Base-by-base conservation (phyloP, 2,113 vertebrate genomes). In the Lagopus leucura region DNA sequence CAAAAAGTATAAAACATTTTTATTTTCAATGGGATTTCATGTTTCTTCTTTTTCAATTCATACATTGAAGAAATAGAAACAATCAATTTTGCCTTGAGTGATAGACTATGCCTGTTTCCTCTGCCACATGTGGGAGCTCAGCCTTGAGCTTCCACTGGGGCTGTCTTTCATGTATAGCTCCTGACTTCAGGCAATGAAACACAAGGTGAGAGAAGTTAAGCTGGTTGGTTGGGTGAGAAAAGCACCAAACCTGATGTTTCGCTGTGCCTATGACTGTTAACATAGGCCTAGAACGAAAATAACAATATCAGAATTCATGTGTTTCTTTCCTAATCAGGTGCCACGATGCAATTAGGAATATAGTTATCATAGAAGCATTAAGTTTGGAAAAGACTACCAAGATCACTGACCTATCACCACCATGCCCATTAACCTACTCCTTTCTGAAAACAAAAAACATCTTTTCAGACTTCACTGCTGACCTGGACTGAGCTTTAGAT, bases 1-100 rank as follows among this genome's bases (percentile, higher is more conserved):
- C 47, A 82, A 27, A 20, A 11, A 85, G 21, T 34, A 24, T 32
- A 55, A 75, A 73, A 15, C 8, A 18, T 92, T 75, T 87, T 69
- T 32, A n/a, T 91, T 85, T 76, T 79, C 66, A 82, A 70, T 50
- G n/a, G 61, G 54, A 87, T 79, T 89, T 90, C 45, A 71, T 8
- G 43, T 69, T 81, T 69, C 43, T 76, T 88, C 7, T 70, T 87
- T 84, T 76, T 67, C 70, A 79, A 22, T 25, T 82, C 13, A 36
- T 20, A 61, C 1, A 4, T 47, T 11, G n/a, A 82, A 89, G 20
- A 72, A 67, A n/a, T 11, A 82, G 85, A 69, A 92, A 65, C 3
- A 52, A 84, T 30, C 1, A 13, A 11, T 25, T 78, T 72, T 57
- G 63, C 43, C 38, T 52, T 34, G 60, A 10, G 12, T 73, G 40